Evolutionary conservation across 2,797 vertebrate species (phyloP), one percentile per base, ranked within the genome.

Genomic region (Sebastes minor): DNA sequence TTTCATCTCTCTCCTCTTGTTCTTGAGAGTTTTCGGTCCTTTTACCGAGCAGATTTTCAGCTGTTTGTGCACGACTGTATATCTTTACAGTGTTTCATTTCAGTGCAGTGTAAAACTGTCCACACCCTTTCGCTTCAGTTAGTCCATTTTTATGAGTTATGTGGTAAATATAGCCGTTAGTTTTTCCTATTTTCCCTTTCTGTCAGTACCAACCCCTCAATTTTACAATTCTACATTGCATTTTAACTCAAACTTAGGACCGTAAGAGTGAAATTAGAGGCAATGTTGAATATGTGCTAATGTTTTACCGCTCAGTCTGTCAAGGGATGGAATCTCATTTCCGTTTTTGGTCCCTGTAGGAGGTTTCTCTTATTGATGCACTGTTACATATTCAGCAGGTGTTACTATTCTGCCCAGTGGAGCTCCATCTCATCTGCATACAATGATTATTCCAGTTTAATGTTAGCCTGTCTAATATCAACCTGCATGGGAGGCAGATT

Each of bases 1-100:
- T 91, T 91, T 91, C 65, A 88, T 97, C 94, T 96, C 95, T 95
- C 93, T 96, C 94, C 96, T 96, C 94, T 91, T 96, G 95, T 94
- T 96, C 68, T 78, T 94, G 93, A 96, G 94, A 94, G 89, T 61
- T 56, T 75, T 90, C 12, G 16, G 65, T 55, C 46, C 56, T 10
- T 83, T 83, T 67, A 61, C 76, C 85, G 68, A 33, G 80, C 82
- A 78, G 64, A 71, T 78, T 71, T 62, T 60, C 12, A 78, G 46
- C 22, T 22, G 49, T 74, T 53, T 60, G 28, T 74, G 42, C 6
- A 62, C 23, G 22, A 25, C 30, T 14, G 18, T 64, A 16, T 62
- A 46, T 78, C 25, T 68, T 74, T 65, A 33, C 30, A 6, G 23
- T 71, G 27, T 73, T 38, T 38, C 8, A 28, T 70, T 55, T 70